Evolutionary conservation across 2,113 vertebrate genomes (phyloP).

Genomic region (Carassius auratus): DNA sequence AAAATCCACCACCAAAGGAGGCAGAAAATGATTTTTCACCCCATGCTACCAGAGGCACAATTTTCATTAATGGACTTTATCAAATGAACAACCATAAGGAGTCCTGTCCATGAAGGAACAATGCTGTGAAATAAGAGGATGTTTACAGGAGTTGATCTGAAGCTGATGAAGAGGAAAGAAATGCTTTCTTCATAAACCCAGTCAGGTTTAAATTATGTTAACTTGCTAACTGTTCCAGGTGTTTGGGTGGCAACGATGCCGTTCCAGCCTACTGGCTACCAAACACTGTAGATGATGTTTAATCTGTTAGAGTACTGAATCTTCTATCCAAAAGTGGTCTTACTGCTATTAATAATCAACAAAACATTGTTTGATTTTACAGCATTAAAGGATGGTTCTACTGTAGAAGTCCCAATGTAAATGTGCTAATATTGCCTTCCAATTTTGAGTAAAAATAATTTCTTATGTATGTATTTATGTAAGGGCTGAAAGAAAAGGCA

Average conservation of each 20-base stretch:
- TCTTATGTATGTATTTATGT: neutral
- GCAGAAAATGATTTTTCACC: constrained; percentile 40
- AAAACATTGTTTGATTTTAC: neutral
- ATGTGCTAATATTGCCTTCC: neutral
- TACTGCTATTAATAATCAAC: neutral
- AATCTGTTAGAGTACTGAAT: neutral
- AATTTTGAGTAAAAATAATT: neutral
- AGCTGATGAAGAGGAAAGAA: neutral
- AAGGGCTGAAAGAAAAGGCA: neutral
- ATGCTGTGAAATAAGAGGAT: constrained; percentile 23
- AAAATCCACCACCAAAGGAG: constrained; percentile 40
- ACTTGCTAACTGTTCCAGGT: constrained; percentile 9
- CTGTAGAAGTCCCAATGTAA: neutral
- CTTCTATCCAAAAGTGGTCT: neutral
- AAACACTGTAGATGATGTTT: neutral
- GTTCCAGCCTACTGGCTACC: neutral
- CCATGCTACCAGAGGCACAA: constrained; percentile 24
- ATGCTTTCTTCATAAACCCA: neutral
- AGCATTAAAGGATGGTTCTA: neutral
- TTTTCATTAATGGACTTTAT: constrained; percentile 41
- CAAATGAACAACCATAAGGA: constrained; percentile 27
- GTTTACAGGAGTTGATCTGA: constrained; percentile 22
- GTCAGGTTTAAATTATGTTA: constrained; percentile 1
- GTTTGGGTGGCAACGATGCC: neutral
- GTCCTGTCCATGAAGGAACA: constrained; percentile 22